A percentile compares a stretch with the other conserved stretches of the same genome.
Evolutionary conservation across 2,797 vertebrate genomes (phyloP).

Genomic region (Amblyopsis hoosieri): DNA sequence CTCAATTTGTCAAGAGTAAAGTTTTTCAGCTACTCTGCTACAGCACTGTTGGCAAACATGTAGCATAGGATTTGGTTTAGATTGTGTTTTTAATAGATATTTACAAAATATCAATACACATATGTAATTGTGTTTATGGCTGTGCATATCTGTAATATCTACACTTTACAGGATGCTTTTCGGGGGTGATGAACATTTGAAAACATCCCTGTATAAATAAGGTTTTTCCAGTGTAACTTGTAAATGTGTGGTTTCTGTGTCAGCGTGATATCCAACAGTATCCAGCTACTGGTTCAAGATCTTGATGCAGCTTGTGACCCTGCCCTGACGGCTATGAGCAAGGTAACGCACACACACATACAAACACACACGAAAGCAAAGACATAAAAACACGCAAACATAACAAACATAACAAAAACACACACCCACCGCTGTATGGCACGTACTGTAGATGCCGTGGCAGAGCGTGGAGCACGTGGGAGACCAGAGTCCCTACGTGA

Average conservation of each 20-base stretch:
- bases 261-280: slow-evolving; percentile 98
- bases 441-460: slow-evolving; percentile 90
- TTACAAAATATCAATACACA: too few relatives aligned
- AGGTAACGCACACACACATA: slow-evolving; percentile 74
- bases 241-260: slow-evolving; percentile 23
- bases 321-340: slow-evolving; percentile 97
- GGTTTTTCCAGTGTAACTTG: too few relatives aligned
- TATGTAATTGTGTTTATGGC: not conserved
- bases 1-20: too few relatives aligned
- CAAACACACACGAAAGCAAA: slow-evolving; percentile 1
- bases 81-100: not conserved
- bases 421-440: too few relatives aligned
- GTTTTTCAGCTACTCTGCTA: too few relatives aligned
- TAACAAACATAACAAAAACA: too few relatives aligned
- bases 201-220: too few relatives aligned
- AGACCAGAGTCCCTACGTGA: slow-evolving; percentile 98
- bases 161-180: too few relatives aligned
- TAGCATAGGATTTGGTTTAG: too few relatives aligned
- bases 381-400: not conserved
- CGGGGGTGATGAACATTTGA: too few relatives aligned
- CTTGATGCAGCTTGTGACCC: slow-evolving; percentile 96
- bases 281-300: slow-evolving; percentile 96
- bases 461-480: slow-evolving; percentile 98
- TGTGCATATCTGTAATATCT: not conserved
- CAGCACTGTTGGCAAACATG: too few relatives aligned